Evolutionary conservation across 2,113 vertebrate genomes (phyloP), one percentile per base, ranked within the genome.

Genomic region (Coracopsis vasa): DNA sequence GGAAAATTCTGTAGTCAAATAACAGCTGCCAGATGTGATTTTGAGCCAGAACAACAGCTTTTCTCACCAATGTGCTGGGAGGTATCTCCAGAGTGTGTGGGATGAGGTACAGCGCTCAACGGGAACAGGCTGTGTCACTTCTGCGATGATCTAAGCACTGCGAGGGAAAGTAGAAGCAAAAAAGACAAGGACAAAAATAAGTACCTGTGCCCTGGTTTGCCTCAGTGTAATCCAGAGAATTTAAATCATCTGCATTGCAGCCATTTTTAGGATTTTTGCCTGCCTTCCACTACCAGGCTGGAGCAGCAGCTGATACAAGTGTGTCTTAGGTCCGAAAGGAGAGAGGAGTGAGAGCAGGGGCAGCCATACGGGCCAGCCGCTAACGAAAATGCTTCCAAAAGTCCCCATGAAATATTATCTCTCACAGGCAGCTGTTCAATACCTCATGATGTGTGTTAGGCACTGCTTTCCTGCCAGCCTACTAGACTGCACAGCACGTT

Each of bases 351-450:
- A 47, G 48, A 94, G 74, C 37, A 69, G 28, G 78, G 48, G 62
- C 81, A 91, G 53, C 44, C 48, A 0, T 33, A 25, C 1, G 0
- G 70, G 62, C 41, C 81, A 83, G 81, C 31, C 39, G 4, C 50
- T 74, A 77, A 54, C 66, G 69, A 90, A 95, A 95, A 53, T 53
- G 13, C 64, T 94, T 94, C 92, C 93, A 80, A 70, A 92, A 95
- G 79, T 86, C 79, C 39, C 81, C 71, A 86, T 94, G 93, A 96
- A 96, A 90, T 74, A 93, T 94, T 96, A 82, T 93, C 90, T 96
- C 64, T 78, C 5, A 0, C 67, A 83, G 67, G 74, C 94, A 97
- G 96, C 92, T 96, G 94, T 45, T 96, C 92, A 78, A 19, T 86
- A 82, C 67, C 79, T 94, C 88, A n/a, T 71, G 69, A 62, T 33